Evolutionary conservation across 2,797 vertebrate genomes (phyloP).

Genomic region (Premnoplex brunnescens): DNA sequence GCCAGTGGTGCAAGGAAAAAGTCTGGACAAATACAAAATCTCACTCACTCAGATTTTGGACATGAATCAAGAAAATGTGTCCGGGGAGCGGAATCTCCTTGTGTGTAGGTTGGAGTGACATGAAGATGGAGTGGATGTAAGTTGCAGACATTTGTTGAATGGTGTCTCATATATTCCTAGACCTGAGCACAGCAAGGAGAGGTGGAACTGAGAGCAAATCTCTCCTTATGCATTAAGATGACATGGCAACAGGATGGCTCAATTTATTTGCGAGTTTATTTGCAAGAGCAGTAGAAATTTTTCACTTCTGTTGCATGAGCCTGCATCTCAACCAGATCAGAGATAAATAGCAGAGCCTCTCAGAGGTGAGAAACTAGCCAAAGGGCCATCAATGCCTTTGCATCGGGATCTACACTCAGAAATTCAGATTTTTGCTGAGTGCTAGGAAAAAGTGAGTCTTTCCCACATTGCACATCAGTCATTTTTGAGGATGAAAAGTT

Average conservation of each 20-base stretch:
- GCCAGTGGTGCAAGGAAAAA: neutral
- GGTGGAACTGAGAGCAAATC: neutral
- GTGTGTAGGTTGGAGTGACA: neutral
- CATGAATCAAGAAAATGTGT: neutral
- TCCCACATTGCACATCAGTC: fast-evolving
- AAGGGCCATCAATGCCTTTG: neutral
- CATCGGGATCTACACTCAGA: neutral
- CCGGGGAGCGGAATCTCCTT: neutral
- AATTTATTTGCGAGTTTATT: neutral
- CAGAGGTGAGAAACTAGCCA: neutral
- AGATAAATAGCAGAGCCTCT: neutral
- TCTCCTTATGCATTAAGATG: neutral
- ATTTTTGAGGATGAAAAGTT: neutral
- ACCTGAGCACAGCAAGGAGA: neutral
- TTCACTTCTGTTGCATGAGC: neutral
- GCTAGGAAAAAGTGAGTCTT: neutral
- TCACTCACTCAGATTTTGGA: neutral
- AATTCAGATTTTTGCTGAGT: neutral
- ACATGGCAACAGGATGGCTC: neutral
- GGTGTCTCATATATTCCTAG: neutral
- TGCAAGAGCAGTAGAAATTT: neutral
- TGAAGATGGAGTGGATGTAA: neutral
- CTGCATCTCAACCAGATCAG: neutral
- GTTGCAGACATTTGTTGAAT: neutral
- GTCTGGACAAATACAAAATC: neutral